Evolutionary conservation across 1,140 invertebrate species (phyloP).

Genomic region (Meloidogyne hapla): DNA sequence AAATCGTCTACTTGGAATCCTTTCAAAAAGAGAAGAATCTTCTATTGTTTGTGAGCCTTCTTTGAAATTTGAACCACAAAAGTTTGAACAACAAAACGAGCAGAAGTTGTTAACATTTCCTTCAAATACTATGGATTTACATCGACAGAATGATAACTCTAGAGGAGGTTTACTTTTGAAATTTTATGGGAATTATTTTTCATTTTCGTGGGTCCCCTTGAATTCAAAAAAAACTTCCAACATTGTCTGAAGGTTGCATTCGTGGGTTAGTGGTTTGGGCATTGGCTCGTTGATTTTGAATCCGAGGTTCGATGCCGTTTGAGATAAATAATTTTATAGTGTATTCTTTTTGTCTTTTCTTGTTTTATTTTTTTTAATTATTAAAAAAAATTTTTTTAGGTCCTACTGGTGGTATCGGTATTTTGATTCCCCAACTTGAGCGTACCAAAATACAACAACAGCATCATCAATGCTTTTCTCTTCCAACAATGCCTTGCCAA

Average conservation of each 20-base stretch:
- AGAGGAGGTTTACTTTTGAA: background rate
- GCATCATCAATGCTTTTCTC: background rate
- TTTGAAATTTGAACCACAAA: background rate
- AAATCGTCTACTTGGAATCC: slow-evolving; percentile 3
- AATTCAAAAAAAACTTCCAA: too few relatives aligned
- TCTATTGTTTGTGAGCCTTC: background rate
- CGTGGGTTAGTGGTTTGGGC: too few relatives aligned
- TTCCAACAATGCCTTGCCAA: background rate
- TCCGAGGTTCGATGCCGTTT: too few relatives aligned
- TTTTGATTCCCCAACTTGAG: background rate
- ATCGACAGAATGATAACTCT: background rate
- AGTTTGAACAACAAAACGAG: background rate
- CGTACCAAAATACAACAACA: background rate
- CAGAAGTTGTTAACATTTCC: background rate
- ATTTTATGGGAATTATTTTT: background rate
- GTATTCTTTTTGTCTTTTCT: too few relatives aligned
- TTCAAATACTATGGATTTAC: background rate
- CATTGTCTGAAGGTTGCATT: too few relatives aligned
- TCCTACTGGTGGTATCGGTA: background rate
- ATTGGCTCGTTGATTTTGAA: too few relatives aligned
- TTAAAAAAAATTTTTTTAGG: too few relatives aligned
- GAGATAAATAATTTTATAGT: too few relatives aligned
- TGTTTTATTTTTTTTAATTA: too few relatives aligned
- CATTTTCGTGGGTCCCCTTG: too few relatives aligned
- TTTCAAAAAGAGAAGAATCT: background rate